These are phyloP conservation scores for Malthinus flaveolus DNA, from an alignment of 2,888 invertebrate species.

Conservation along the genomic window DNA sequence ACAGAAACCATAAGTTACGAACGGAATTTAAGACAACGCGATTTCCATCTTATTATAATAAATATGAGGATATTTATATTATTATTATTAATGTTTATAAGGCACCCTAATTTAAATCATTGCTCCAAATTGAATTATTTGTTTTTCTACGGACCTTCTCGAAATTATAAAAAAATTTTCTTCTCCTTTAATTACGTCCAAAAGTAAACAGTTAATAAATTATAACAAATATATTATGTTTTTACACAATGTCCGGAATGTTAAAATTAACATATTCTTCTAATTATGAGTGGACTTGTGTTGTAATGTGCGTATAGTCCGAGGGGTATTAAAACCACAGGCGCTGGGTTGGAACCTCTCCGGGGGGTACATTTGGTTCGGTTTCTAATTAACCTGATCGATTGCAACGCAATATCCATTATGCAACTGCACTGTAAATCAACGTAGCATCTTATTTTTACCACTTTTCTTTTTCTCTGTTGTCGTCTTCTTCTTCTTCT, in stretches of 20 bases:
- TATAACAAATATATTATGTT: slow-evolving; percentile 8
- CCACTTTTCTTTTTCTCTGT: slow-evolving; percentile 17
- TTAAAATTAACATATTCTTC: slow-evolving; percentile 37
- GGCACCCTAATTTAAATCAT: too few relatives aligned
- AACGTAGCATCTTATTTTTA: slow-evolving; percentile 14
- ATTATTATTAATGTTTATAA: too few relatives aligned
- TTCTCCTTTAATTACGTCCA: too few relatives aligned
- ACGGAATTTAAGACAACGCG: slow-evolving; percentile 51
- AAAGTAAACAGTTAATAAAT: slow-evolving; percentile 1
- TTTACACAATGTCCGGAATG: slow-evolving; percentile 34
- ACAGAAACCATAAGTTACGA: slow-evolving; percentile 52
- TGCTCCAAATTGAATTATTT: too few relatives aligned
- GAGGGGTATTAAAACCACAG: slow-evolving; percentile 40
- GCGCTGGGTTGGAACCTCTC: slow-evolving; percentile 44
- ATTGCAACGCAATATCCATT: slow-evolving; percentile 43
- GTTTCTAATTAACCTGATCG: slow-evolving; percentile 54
- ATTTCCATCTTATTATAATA: slow-evolving; percentile 51
- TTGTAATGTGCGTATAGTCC: slow-evolving; percentile 28
- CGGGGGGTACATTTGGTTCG: slow-evolving; percentile 46
- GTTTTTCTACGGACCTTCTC: too few relatives aligned
- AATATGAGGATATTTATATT: slow-evolving; percentile 40
- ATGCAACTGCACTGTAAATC: slow-evolving; percentile 38
- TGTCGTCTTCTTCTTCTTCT: not conserved
- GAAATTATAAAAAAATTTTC: too few relatives aligned
- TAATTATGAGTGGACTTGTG: slow-evolving; percentile 35